phyloP scores from a whole-genome alignment of 2,797 vertebrate genomes.

The Sphaeramia orbicularis region DNA sequence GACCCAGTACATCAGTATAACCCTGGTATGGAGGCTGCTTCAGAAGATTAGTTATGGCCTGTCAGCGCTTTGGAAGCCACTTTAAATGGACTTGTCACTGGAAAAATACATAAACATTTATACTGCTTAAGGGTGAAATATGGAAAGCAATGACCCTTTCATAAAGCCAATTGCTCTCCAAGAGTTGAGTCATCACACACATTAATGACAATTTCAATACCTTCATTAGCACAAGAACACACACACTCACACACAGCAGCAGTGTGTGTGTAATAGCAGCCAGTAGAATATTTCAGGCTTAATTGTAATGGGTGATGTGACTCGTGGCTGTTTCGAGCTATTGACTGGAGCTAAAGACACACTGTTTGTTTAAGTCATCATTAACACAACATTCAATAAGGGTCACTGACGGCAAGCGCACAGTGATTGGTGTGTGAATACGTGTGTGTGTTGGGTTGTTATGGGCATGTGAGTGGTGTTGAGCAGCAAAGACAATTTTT shows the following conservation, averaged over 20 bases:
- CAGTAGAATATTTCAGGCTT: conserved; percentile 64
- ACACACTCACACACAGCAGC: conserved; percentile 11
- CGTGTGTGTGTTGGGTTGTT: conserved; percentile 25
- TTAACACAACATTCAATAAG: conserved; percentile 65
- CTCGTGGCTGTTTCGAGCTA: conserved; percentile 63
- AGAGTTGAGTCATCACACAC: conserved; percentile 74
- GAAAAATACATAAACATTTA: conserved; percentile 75
- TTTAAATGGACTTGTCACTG: conserved; percentile 76
- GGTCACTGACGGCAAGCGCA: conserved; percentile 47
- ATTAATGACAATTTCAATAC: conserved; percentile 82
- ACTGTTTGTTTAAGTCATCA: conserved; percentile 71
- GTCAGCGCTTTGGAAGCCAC: conserved; percentile 57
- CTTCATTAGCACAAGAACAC: conserved; percentile 66
- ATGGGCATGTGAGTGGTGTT: conserved; percentile 10
- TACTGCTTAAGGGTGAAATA: conserved; percentile 81
- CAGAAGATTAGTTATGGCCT: conserved; percentile 44
- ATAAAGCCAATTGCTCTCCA: conserved; percentile 69
- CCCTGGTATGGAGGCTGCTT: conserved; percentile 10
- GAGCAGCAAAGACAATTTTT: too few species aligned
- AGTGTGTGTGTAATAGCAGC: conserved; percentile 40
- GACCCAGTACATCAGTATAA: conserved; percentile 17
- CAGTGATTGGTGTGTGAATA: conserved; percentile 31
- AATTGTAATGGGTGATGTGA: conserved; percentile 66
- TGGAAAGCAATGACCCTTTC: conserved; percentile 77
- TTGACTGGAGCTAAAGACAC: conserved; percentile 64